phyloP scores from a whole-genome alignment of 2,888 invertebrate genomes.

The Bellardia pandia region DNA sequence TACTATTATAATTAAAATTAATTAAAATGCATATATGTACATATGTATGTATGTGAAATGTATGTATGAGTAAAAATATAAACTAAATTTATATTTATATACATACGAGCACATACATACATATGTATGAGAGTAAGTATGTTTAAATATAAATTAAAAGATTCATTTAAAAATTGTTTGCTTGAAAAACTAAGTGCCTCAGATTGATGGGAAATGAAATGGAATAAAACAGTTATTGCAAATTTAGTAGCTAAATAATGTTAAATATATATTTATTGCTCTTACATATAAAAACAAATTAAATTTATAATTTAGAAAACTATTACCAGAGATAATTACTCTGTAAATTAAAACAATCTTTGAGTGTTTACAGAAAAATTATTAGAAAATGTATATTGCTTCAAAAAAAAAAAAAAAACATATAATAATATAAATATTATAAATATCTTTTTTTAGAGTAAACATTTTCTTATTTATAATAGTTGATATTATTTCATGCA shows the following conservation, averaged over 20 bases:
- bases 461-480: too few relatives aligned
- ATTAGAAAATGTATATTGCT: too few relatives aligned
- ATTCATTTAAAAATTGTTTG: background rate
- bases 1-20: conserved; percentile 49
- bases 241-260: background rate
- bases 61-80: conserved; percentile 1
- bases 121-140: background rate
- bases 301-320: too few relatives aligned
- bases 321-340: too few relatives aligned
- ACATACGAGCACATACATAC: background rate
- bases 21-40: conserved; percentile 48
- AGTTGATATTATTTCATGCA: too few relatives aligned
- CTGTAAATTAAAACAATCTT: too few relatives aligned
- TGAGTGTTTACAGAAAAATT: too few relatives aligned
- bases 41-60: too few relatives aligned
- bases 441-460: too few relatives aligned
- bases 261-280: background rate
- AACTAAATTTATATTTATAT: background rate
- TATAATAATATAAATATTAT: too few relatives aligned
- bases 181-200: conserved; percentile 12
- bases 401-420: too few relatives aligned
- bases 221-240: conserved; percentile 14
- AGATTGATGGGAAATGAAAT: conserved; percentile 23
- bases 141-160: background rate
- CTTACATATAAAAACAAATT: background rate